Conservation (phyloP, 2,888 invertebrate genomes). For the Cephus rjabovi region DNA sequence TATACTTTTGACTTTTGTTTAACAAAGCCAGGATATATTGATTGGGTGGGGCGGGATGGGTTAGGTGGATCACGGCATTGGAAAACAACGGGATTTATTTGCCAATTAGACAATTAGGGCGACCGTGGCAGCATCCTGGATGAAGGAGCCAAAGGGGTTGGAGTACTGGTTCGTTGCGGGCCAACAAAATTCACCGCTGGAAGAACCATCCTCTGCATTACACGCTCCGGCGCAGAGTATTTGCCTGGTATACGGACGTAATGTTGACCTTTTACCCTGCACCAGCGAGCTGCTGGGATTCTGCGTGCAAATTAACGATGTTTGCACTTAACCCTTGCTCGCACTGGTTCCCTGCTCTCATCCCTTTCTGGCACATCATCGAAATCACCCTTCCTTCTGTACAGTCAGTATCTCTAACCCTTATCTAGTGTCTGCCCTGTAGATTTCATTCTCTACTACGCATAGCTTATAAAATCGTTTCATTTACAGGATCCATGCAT, state of each 20-base stretch:
- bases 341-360: slow-evolving; percentile 6
- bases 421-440: neutral
- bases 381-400: neutral
- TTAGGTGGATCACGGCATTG: slow-evolving; percentile 25
- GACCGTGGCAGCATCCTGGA: slow-evolving; percentile 26
- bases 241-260: slow-evolving; percentile 53
- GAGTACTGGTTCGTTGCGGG: slow-evolving; percentile 25
- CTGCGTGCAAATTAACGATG: slow-evolving; percentile 64
- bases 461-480: neutral
- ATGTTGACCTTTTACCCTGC: slow-evolving; percentile 65
- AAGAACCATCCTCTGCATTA: slow-evolving; percentile 49
- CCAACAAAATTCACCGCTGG: slow-evolving; percentile 33
- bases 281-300: slow-evolving; percentile 33
- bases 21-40: neutral
- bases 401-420: neutral
- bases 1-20: neutral
- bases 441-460: neutral
- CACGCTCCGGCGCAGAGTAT: slow-evolving; percentile 61
- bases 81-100: slow-evolving; percentile 62
- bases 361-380: neutral
- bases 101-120: slow-evolving; percentile 60
- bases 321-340: slow-evolving; percentile 59
- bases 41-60: neutral
- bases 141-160: slow-evolving; percentile 24
- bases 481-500: neutral